Percentiles rank a stretch among this genome's conserved stretches.
phyloP scores from a whole-genome alignment of 1,140 invertebrate species.

The Drosophila melanogaster region DNA sequence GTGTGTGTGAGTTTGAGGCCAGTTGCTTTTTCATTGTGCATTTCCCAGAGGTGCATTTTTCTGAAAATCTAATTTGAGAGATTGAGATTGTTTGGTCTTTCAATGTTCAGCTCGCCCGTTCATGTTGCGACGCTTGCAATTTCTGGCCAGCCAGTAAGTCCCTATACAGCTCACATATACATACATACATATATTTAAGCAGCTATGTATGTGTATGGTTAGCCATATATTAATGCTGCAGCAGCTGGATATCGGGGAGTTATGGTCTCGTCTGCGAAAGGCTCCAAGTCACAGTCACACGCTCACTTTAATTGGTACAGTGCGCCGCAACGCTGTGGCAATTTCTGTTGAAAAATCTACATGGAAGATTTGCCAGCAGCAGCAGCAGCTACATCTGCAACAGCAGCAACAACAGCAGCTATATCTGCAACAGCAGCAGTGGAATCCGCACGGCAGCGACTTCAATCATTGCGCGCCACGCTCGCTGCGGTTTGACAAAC shows the following conservation, averaged over 20 bases:
- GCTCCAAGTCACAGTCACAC: slow-evolving; percentile 46
- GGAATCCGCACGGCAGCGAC: slow-evolving; percentile 69
- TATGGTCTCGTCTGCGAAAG: slow-evolving; percentile 64
- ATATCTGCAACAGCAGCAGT: slow-evolving; percentile 49
- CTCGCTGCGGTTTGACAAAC: slow-evolving; percentile 80
- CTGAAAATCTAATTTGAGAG: slow-evolving; percentile 84
- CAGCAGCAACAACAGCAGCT: slow-evolving; percentile 21
- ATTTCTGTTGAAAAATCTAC: slow-evolving; percentile 75
- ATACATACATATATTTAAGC: slow-evolving; percentile 10
- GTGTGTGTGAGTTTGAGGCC: slow-evolving; percentile 42
- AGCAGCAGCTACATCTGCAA: slow-evolving; percentile 40
- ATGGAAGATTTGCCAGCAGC: slow-evolving; percentile 54
- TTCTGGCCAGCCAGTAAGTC: slow-evolving; percentile 50
- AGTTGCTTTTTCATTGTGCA: slow-evolving; percentile 81
- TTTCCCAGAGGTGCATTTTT: slow-evolving; percentile 84
- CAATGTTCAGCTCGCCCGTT: slow-evolving; percentile 56
- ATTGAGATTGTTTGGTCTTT: slow-evolving; percentile 84
- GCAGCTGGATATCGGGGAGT: slow-evolving; percentile 70
- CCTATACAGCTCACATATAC: slow-evolving; percentile 12
- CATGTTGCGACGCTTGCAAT: slow-evolving; percentile 79
- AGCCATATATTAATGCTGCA: slow-evolving; percentile 53
- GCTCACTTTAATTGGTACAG: slow-evolving; percentile 78
- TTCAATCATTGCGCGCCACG: slow-evolving; percentile 78
- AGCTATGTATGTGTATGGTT: background rate
- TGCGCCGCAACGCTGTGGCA: slow-evolving; percentile 71